A percentile compares a stretch with the other conserved stretches of the same genome.
Conservation (phyloP, 1,140 invertebrate species). For the Spodoptera frugiperda region DNA sequence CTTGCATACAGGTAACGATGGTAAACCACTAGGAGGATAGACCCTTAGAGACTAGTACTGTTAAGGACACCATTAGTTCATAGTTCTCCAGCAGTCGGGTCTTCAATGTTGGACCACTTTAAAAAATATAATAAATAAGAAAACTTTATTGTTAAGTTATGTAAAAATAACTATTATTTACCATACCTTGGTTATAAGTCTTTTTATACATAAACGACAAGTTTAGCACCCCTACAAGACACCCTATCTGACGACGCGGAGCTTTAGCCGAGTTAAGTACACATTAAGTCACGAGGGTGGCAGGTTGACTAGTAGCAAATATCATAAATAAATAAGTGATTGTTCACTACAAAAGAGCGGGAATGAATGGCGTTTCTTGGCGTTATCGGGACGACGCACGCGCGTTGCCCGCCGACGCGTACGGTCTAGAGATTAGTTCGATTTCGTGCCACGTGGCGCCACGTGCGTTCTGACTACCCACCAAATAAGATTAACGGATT, state of each 20-base stretch:
- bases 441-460: conserved; percentile 83
- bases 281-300: conserved; percentile 73
- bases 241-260: conserved; percentile 42
- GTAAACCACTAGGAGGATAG: no score
- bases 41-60: no score
- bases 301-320: conserved; percentile 80
- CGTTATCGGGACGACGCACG: conserved; percentile 82
- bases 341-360: conserved; percentile 83
- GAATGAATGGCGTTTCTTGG: conserved; percentile 85
- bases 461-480: conserved; percentile 77
- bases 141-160: no score
- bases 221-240: conserved; percentile 29
- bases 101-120: no score
- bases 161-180: no score
- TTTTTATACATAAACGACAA: conserved; percentile 12
- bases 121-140: no score
- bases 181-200: neutral
- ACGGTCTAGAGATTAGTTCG: conserved; percentile 82
- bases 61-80: no score
- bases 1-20: no score
- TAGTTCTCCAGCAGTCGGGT: no score
- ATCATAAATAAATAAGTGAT: conserved; percentile 86
- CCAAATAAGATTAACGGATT: conserved; percentile 86
- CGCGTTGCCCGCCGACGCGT: conserved; percentile 79
- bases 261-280: conserved; percentile 58